A percentile compares a stretch with the other conserved stretches of the same genome.
Evolutionary conservation across 2,888 invertebrate genomes (phyloP).

Genomic region (Microchrysa polita): DNA sequence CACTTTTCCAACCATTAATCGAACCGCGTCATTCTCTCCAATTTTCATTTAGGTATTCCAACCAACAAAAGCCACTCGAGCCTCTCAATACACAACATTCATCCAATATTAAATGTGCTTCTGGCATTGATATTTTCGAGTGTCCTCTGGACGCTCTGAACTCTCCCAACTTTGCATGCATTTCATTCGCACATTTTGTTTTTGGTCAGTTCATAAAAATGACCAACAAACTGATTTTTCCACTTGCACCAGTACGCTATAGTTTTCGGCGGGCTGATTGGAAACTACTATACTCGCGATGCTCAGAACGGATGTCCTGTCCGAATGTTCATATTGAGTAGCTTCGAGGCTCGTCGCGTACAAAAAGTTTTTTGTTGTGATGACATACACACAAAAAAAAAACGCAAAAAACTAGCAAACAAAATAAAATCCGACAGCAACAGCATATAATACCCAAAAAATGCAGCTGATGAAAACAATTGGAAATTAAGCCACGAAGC

Average conservation of each 20-base stretch:
- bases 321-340: background rate
- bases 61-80: too few species aligned
- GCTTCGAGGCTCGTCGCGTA: slow-evolving; percentile 6
- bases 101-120: slow-evolving; percentile 10
- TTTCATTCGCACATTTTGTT: slow-evolving; percentile 7
- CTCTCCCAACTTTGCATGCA: too few species aligned
- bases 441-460: too few species aligned
- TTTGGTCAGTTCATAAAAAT: slow-evolving; percentile 37
- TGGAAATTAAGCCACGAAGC: slow-evolving; percentile 34
- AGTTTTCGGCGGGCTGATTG: slow-evolving; percentile 15
- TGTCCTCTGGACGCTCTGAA: background rate
- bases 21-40: too few species aligned
- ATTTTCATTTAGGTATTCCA: too few species aligned
- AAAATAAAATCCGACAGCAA: too few species aligned
- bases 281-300: slow-evolving; percentile 29
- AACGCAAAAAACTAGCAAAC: too few species aligned
- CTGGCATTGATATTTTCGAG: slow-evolving; percentile 22
- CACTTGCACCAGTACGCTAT: slow-evolving; percentile 19
- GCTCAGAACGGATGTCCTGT: background rate
- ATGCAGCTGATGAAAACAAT: slow-evolving; percentile 2
- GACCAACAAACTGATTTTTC: slow-evolving; percentile 38
- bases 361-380: slow-evolving; percentile 21
- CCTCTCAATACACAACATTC: background rate
- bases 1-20: too few species aligned
- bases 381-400: background rate